These are phyloP conservation scores for Cybosia mesomella DNA, from an alignment of 2,888 invertebrate genomes.

Conservation along the genomic window DNA sequence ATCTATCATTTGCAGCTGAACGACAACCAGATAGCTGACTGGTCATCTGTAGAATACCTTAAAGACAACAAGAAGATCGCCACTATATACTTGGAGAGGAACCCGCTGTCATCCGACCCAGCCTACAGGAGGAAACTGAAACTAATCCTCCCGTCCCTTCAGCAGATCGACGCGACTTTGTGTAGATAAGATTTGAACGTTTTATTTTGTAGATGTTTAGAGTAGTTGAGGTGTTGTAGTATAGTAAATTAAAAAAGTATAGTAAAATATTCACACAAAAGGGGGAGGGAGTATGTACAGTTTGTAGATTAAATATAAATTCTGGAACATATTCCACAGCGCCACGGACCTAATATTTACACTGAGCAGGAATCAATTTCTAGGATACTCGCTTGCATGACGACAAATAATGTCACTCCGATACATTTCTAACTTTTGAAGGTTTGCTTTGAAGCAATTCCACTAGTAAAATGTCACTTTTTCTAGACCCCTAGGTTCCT, in stretches of 20 bases:
- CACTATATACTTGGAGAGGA: conserved; percentile 97
- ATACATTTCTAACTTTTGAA: no score
- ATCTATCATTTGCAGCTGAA: conserved; percentile 90
- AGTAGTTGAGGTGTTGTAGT: conserved; percentile 39
- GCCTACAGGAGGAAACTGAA: conserved; percentile 97
- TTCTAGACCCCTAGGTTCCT: no score
- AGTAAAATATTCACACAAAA: no score
- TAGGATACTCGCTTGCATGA: no score
- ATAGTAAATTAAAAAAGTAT: no score
- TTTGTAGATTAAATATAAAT: not conserved
- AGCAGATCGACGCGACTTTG: conserved; percentile 98
- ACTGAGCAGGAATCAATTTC: no score
- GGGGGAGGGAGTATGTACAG: no score
- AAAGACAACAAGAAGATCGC: conserved; percentile 88
- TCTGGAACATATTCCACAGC: not conserved
- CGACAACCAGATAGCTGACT: conserved; percentile 94
- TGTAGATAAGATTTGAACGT: conserved; percentile 88
- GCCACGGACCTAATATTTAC: not conserved
- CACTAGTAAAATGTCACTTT: no score
- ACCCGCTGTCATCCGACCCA: conserved; percentile 93
- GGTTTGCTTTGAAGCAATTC: no score
- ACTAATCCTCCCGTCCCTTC: conserved; percentile 93
- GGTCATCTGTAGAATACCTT: conserved; percentile 93
- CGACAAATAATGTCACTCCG: no score
- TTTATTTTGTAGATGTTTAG: conserved; percentile 27